Conservation (phyloP, 2,888 invertebrate genomes). For the Dryadula phaetusa region DNA sequence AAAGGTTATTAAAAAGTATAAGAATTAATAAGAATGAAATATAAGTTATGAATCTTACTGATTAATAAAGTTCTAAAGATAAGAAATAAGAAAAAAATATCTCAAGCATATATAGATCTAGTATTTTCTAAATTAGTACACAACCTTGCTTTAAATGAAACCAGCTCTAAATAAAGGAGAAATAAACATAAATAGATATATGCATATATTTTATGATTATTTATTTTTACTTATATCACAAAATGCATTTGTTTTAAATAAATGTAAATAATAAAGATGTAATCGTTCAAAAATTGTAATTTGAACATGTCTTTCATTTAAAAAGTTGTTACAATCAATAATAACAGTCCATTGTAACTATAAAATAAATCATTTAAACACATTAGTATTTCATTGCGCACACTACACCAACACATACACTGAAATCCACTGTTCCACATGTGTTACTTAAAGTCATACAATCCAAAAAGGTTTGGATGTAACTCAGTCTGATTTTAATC, state of each 20-base stretch:
- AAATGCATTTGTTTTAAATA: conserved; percentile 11
- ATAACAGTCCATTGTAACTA: conserved; percentile 24
- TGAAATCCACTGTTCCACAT: conserved; percentile 25
- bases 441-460: conserved; percentile 22
- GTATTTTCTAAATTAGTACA: too few species aligned
- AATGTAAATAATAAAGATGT: conserved; percentile 22
- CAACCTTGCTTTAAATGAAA: too few species aligned
- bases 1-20: too few species aligned
- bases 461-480: conserved; percentile 21
- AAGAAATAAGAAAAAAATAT: too few species aligned
- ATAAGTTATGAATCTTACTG: too few species aligned
- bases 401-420: conserved; percentile 33
- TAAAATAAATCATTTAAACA: conserved; percentile 28
- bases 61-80: too few species aligned
- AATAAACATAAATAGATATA: background rate
- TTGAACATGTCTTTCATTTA: conserved; percentile 26
- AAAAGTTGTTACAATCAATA: conserved; percentile 29
- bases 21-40: too few species aligned
- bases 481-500: conserved; percentile 90
- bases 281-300: conserved; percentile 22
- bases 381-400: conserved; percentile 24
- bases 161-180: background rate
- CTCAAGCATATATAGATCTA: too few species aligned
- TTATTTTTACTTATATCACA: conserved; percentile 29
- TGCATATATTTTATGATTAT: conserved; percentile 24